These are phyloP conservation scores for Drosophila villosipedis DNA, from an alignment of 2,888 invertebrate genomes.

Conservation along the genomic window DNA sequence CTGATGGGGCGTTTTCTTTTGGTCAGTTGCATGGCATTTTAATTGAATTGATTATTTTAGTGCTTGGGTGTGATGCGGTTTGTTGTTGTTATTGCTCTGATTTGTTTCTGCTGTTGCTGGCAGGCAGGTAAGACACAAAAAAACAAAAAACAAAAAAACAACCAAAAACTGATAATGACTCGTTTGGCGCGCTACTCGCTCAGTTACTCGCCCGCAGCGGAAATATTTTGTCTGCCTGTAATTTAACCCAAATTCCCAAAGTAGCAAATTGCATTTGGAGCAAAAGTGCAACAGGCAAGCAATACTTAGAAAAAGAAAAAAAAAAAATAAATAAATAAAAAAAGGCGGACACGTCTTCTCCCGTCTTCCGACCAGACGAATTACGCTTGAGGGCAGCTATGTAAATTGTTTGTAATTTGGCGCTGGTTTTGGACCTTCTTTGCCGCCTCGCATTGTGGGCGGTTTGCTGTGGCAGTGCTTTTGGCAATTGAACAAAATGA, in stretches of 20 bases:
- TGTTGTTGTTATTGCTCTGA: conserved; percentile 28
- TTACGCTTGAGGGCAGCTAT: conserved; percentile 63
- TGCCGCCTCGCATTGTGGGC: conserved; percentile 49
- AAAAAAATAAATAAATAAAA: neutral
- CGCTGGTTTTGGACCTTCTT: conserved; percentile 49
- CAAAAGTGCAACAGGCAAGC: conserved; percentile 64
- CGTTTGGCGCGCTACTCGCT: conserved; percentile 30
- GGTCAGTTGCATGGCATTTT: conserved; percentile 78
- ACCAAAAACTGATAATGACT: conserved; percentile 65
- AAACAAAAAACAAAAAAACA: neutral
- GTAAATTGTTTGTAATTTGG: conserved; percentile 81
- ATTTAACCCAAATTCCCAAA: conserved; percentile 80
- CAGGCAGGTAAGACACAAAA: neutral
- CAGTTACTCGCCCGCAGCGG: conserved; percentile 50
- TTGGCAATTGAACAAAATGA: conserved; percentile 80
- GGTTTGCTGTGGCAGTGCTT: conserved; percentile 55
- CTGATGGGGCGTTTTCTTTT: conserved; percentile 57
- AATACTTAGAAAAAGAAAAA: neutral
- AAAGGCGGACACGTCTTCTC: neutral
- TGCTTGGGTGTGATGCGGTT: conserved; percentile 78
- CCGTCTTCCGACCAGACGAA: conserved; percentile 39
- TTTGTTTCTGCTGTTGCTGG: neutral
- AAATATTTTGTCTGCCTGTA: conserved; percentile 73
- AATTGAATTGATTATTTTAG: conserved; percentile 81
- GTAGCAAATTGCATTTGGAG: conserved; percentile 76